Conservation (phyloP, 2,888 invertebrate species). For the Eupithecia abbreviata region DNA sequence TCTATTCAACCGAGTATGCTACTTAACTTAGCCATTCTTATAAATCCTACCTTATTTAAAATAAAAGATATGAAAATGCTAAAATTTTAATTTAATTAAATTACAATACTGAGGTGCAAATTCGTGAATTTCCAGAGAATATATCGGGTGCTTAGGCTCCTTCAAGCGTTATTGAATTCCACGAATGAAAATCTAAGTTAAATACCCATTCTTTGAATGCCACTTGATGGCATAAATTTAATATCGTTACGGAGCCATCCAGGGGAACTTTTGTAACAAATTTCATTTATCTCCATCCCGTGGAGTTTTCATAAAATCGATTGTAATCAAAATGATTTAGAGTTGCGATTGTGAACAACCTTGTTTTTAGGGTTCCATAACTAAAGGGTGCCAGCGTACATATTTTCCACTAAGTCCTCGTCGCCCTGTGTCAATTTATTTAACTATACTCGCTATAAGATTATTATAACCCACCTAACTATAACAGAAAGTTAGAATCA, state of each 20-base stretch:
- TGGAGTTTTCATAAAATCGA: constrained; percentile 78
- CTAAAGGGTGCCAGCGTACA: background rate
- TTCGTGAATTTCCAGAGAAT: constrained; percentile 35
- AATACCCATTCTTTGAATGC: constrained; percentile 75
- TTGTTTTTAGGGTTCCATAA: background rate
- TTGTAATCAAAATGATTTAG: constrained; percentile 76
- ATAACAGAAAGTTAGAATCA: background rate
- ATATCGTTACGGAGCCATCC: constrained; percentile 76
- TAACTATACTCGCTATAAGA: background rate
- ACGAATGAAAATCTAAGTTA: constrained; percentile 72
- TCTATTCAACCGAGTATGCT: background rate
- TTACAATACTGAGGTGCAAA: constrained; percentile 29
- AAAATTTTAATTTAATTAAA: constrained; percentile 32
- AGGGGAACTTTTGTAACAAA: constrained; percentile 80
- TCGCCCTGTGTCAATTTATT: background rate
- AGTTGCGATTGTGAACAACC: constrained; percentile 50
- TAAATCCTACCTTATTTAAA: constrained; percentile 8
- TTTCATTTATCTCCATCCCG: constrained; percentile 76
- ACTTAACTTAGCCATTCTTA: background rate
- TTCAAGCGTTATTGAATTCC: constrained; percentile 66
- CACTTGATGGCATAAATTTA: constrained; percentile 81
- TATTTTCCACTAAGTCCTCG: background rate
- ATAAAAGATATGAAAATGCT: constrained; percentile 19
- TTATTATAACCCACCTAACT: background rate
- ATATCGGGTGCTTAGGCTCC: constrained; percentile 47